phyloP scores from a whole-genome alignment of 2,113 vertebrate species.

The Lonchura striata region DNA sequence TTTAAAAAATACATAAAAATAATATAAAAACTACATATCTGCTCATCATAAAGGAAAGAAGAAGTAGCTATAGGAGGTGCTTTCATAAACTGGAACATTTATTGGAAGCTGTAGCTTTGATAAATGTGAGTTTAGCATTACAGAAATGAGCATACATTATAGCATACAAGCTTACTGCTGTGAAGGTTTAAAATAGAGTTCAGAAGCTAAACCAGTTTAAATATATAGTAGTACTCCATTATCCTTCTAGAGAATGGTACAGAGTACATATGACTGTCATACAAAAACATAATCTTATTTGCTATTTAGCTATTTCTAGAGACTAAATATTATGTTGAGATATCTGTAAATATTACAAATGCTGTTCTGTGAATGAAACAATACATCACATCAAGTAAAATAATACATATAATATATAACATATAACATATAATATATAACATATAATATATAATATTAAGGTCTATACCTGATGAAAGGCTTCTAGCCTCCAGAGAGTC shows the following conservation, averaged over 20 bases:
- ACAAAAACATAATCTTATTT: constrained; percentile 48
- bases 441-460: neutral
- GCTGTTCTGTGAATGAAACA: constrained; percentile 9
- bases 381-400: neutral
- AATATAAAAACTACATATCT: neutral
- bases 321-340: neutral
- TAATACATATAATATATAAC: too few species aligned
- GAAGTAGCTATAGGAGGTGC: neutral
- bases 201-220: constrained; percentile 53
- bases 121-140: neutral
- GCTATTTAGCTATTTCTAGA: constrained; percentile 39
- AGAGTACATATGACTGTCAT: neutral
- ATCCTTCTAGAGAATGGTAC: constrained; percentile 16
- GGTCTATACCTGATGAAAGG: neutral
- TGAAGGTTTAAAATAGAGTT: constrained; percentile 40
- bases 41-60: neutral
- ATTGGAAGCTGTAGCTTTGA: neutral
- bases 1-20: neutral
- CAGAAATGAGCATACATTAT: constrained; percentile 8
- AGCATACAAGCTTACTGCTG: neutral
- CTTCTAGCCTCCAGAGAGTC: neutral
- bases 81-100: neutral
- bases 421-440: too few species aligned
- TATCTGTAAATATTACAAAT: constrained; percentile 13
- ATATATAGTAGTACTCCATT: neutral